Evolutionary conservation across 2,888 invertebrate genomes (phyloP).

Genomic region (Venustoraphidia nigricollis): DNA sequence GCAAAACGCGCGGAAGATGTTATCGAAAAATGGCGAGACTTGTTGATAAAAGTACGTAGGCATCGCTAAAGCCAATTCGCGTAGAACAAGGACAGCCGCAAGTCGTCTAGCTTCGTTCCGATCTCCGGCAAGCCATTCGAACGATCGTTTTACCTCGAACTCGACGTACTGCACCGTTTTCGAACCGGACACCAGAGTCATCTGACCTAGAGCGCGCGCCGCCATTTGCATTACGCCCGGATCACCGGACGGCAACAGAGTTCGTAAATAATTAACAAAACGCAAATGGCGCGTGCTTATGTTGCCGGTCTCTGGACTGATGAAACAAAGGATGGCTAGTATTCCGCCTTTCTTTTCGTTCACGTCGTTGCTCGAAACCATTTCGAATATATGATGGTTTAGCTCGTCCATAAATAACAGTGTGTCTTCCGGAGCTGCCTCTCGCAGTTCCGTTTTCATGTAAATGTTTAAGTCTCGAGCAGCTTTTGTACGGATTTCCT

Average conservation of each 20-base stretch:
- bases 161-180: slow-evolving; percentile 96
- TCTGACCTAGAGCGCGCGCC: slow-evolving; percentile 84
- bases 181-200: slow-evolving; percentile 83
- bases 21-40: slow-evolving; percentile 84
- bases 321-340: slow-evolving; percentile 84
- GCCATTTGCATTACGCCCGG: slow-evolving; percentile 90
- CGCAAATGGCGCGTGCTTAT: slow-evolving; percentile 78
- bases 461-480: slow-evolving; percentile 81
- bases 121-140: slow-evolving; percentile 88
- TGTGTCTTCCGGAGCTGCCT: slow-evolving; percentile 81
- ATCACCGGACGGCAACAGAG: slow-evolving; percentile 79
- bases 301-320: slow-evolving; percentile 86
- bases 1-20: slow-evolving; percentile 79
- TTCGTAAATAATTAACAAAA: slow-evolving; percentile 85
- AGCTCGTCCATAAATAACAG: slow-evolving; percentile 86
- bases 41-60: slow-evolving; percentile 96
- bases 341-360: slow-evolving; percentile 94
- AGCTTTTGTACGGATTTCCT: slow-evolving; percentile 70
- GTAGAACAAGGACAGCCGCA: slow-evolving; percentile 80
- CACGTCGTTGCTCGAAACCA: slow-evolving; percentile 85
- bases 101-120: slow-evolving; percentile 79
- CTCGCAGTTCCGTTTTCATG: slow-evolving; percentile 79
- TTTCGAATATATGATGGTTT: slow-evolving; percentile 88
- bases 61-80: slow-evolving; percentile 88
- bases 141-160: slow-evolving; percentile 89